Conservation (phyloP, 2,888 invertebrate genomes). For the Nebria brevicollis region DNA sequence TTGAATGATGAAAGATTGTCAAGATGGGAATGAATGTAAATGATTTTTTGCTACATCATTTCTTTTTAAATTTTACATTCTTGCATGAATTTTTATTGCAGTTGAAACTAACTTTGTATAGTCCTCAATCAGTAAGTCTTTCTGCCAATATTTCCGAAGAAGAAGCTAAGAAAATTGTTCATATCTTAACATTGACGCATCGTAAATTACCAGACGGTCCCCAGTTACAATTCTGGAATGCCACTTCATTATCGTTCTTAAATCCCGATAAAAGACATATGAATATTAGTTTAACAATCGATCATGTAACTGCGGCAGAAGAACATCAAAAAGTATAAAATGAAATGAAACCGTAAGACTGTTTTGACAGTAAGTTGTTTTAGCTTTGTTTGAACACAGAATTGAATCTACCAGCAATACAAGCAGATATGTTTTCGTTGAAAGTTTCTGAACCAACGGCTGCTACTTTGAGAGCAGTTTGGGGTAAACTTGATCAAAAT, state of each 20-base stretch:
- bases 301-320: slow-evolving; percentile 24
- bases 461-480: slow-evolving; percentile 27
- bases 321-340: slow-evolving; percentile 29
- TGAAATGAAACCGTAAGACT: slow-evolving; percentile 5
- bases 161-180: background rate
- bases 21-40: too few species aligned
- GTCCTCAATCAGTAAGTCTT: slow-evolving; percentile 19
- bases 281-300: slow-evolving; percentile 27
- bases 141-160: background rate
- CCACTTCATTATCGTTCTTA: slow-evolving; percentile 22
- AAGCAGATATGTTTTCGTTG: slow-evolving; percentile 38
- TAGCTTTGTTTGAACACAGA: slow-evolving; percentile 34
- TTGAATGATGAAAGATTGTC: too few species aligned
- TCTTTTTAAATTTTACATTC: background rate
- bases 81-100: background rate
- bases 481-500: slow-evolving; percentile 25
- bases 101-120: slow-evolving; percentile 2
- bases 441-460: slow-evolving; percentile 26
- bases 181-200: slow-evolving; percentile 28
- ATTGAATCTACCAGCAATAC: slow-evolving; percentile 27
- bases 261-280: slow-evolving; percentile 27
- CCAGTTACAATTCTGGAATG: slow-evolving; percentile 36
- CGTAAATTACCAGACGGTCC: slow-evolving; percentile 24
- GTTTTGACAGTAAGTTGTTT: slow-evolving; percentile 4
- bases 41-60: background rate